Percentiles rank a stretch among this genome's conserved stretches.
These are phyloP conservation scores for Copidosoma floridanum DNA, from an alignment of 1,140 invertebrate genomes.

Conservation along the genomic window DNA sequence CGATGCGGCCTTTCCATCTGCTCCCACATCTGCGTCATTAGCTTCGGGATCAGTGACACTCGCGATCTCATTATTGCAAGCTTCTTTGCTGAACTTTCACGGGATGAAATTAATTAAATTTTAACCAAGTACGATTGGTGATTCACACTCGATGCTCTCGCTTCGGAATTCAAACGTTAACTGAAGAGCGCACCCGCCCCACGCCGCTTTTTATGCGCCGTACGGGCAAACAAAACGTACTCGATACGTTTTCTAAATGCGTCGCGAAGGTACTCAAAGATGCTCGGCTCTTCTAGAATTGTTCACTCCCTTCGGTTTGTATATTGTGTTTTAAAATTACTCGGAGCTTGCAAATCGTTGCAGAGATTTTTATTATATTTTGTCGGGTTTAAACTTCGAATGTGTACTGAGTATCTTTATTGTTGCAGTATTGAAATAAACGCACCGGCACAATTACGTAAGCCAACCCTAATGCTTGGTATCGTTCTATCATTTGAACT, in stretches of 20 bases:
- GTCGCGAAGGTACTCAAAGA: neutral
- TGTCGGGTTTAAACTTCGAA: too few species aligned
- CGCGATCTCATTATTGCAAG: conserved; percentile 37
- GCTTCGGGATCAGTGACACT: conserved; percentile 41
- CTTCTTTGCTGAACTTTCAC: neutral
- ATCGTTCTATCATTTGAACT: too few species aligned
- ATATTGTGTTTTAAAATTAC: too few species aligned
- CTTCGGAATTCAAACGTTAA: conserved; percentile 6
- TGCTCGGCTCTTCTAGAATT: too few species aligned
- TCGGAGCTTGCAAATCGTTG: too few species aligned
- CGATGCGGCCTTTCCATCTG: conserved; percentile 40
- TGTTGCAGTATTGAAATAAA: too few species aligned
- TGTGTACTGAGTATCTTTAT: too few species aligned
- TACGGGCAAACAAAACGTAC: neutral
- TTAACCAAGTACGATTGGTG: neutral
- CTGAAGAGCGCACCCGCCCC: conserved; percentile 13
- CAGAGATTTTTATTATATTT: too few species aligned
- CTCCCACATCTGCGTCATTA: conserved; percentile 49
- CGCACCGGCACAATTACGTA: too few species aligned
- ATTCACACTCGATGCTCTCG: neutral
- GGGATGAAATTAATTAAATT: neutral
- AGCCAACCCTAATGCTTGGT: too few species aligned
- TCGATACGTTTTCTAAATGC: neutral
- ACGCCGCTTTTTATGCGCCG: conserved; percentile 13
- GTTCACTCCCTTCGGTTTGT: too few species aligned